Conservation (phyloP, 2,113 vertebrate species). For the Rana temporaria region DNA sequence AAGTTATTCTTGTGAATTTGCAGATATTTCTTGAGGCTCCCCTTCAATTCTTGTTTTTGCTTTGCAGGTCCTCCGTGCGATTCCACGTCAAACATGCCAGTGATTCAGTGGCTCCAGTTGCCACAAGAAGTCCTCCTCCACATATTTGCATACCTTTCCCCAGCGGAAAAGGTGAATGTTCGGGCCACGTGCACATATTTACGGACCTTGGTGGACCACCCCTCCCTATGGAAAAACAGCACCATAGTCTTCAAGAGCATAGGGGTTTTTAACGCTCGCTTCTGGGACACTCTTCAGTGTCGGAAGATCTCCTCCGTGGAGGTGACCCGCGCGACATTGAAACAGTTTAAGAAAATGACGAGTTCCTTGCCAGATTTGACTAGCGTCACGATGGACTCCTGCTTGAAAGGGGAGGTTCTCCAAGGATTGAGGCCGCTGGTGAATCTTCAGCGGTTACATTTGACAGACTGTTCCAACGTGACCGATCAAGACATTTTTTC, state of each 20-base stretch:
- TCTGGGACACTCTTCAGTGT: slow-evolving; percentile 57
- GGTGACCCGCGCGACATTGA: slow-evolving; percentile 54
- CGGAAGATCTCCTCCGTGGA: slow-evolving; percentile 60
- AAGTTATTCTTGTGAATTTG: neutral
- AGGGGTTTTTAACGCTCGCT: slow-evolving; percentile 29
- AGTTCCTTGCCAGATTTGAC: slow-evolving; percentile 54
- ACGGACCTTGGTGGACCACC: slow-evolving; percentile 59
- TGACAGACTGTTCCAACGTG: slow-evolving; percentile 45
- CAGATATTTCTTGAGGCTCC: neutral
- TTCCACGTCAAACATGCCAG: neutral
- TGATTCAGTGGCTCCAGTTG: slow-evolving; percentile 52
- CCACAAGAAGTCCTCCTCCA: slow-evolving; percentile 61
- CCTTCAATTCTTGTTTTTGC: neutral
- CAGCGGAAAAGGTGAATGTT: slow-evolving; percentile 58
- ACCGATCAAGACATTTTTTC: slow-evolving; percentile 19
- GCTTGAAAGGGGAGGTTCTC: slow-evolving; percentile 48
- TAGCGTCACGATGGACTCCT: slow-evolving; percentile 57
- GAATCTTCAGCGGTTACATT: slow-evolving; percentile 56
- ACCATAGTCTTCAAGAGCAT: slow-evolving; percentile 55
- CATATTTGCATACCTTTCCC: slow-evolving; percentile 59
- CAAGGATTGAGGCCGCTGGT: slow-evolving; percentile 46
- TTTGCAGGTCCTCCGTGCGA: neutral
- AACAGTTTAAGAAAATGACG: slow-evolving; percentile 58
- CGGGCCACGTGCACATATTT: slow-evolving; percentile 60
- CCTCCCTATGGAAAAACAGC: slow-evolving; percentile 59